Evolutionary conservation across 2,797 vertebrate species (phyloP), one percentile per base, ranked within the genome.

Genomic region (Manis javanica): DNA sequence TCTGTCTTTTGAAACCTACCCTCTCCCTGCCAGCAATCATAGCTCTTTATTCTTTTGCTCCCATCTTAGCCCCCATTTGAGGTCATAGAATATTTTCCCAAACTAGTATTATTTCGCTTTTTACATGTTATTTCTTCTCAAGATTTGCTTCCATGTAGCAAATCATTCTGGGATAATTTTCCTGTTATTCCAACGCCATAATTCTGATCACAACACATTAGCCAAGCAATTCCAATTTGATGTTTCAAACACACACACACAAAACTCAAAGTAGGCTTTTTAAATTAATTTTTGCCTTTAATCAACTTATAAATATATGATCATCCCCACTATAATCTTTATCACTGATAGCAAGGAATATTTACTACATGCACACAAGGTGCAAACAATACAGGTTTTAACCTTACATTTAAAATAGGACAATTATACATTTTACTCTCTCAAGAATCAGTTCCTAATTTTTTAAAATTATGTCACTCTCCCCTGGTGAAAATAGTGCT

Each of bases 101-200:
- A 63, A 21, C 39, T 57, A 42, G 2, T 24, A 31, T 78, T 59
- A 92, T 95, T 90, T 79, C 26, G 24, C 23, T 57, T 39, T 68
- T 68, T n/a, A 89, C 24, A 59, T 72, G 3, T 82, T 79, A 37
- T 77, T 78, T 66, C 34, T 51, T 87, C 49, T 64, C 92, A 86
- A 78, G n/a, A 21, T 81, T 72, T 87, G 7, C 10, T 87, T 91
- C 49, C 29, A 34, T 29, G 9, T 75, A 77, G 19, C 14, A 72
- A 86, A 29, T 95, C 53, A 72, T 89, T 92, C 68, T 91, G 57
- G 31, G 34, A 78, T 95, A 68, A 37, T 83, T 94, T 95, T 86
- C 46, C 72, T 86, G 10, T 64, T 88, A 82, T 85, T 74, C 57
- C 24, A 85, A 26, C 69, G 11, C 1, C 37, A 13, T 66, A 71